Conservation (phyloP, 2,888 invertebrate species). For the Electrophaes corylata region DNA sequence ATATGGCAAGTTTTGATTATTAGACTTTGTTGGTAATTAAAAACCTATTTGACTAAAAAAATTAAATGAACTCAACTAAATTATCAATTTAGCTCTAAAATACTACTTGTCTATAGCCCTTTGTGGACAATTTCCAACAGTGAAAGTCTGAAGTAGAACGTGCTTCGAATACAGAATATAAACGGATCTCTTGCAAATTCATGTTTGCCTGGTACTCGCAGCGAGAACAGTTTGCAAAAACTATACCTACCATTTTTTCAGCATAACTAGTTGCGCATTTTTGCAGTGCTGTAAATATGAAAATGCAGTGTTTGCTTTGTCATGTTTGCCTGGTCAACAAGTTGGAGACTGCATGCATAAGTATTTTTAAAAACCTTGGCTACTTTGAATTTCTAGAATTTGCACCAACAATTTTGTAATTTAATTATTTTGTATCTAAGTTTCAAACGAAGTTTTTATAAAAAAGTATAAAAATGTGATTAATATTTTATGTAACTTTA, state of each 20-base stretch:
- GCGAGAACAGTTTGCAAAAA: background rate
- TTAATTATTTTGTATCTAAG: too few relatives aligned
- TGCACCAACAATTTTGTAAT: too few relatives aligned
- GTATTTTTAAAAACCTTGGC: too few relatives aligned
- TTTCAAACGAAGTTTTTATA: too few relatives aligned
- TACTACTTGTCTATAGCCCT: background rate
- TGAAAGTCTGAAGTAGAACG: slow-evolving; percentile 1
- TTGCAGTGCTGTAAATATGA: background rate
- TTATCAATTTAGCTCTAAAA: too few relatives aligned
- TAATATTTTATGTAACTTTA: too few relatives aligned
- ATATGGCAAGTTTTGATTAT: too few relatives aligned
- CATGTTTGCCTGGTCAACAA: background rate
- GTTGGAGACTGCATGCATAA: too few relatives aligned
- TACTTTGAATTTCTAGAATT: too few relatives aligned
- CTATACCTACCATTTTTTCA: background rate
- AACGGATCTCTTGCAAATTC: background rate
- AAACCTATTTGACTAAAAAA: background rate
- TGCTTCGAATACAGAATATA: background rate
- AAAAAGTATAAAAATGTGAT: too few relatives aligned
- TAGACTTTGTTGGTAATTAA: too few relatives aligned
- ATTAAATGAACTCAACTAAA: too few relatives aligned
- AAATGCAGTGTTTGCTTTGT: background rate
- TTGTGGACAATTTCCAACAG: background rate
- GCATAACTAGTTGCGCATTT: background rate
- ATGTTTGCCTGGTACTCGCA: background rate